phyloP scores from a whole-genome alignment of 2,113 vertebrate species.

The Oncorhynchus keta region DNA sequence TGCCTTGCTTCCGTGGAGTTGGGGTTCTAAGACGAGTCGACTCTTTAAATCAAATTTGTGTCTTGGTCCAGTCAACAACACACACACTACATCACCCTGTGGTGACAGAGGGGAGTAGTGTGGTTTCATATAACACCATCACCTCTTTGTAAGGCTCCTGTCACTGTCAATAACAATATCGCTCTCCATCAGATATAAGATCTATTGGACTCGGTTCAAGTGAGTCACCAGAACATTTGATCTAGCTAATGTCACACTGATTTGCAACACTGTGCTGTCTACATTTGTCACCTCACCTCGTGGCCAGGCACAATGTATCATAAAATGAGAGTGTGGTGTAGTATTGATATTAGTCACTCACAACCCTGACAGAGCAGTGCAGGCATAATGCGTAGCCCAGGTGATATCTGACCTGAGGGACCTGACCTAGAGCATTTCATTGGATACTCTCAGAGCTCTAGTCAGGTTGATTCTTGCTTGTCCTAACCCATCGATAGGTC shows the following conservation, averaged over 20 bases:
- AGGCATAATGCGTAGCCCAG: not conserved
- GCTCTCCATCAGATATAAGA: not conserved
- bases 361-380: not conserved
- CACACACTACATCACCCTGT: too few relatives aligned
- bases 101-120: not conserved
- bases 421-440: too few relatives aligned
- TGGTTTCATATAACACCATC: not conserved
- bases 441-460: too few relatives aligned
- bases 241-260: not conserved
- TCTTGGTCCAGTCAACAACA: constrained; percentile 4
- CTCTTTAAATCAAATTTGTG: not conserved
- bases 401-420: not conserved
- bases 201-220: not conserved
- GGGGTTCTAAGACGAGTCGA: not conserved
- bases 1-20: not conserved
- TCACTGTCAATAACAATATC: not conserved
- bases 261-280: not conserved
- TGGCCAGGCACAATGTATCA: not conserved
- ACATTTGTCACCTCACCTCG: not conserved
- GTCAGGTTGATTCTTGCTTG: not conserved
- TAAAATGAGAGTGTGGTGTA: not conserved
- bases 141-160: not conserved
- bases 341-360: not conserved
- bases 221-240: not conserved
- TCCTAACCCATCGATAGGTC: constrained; percentile 1